Conservation (phyloP, 2,888 invertebrate genomes). For the Idaea dimidiata region DNA sequence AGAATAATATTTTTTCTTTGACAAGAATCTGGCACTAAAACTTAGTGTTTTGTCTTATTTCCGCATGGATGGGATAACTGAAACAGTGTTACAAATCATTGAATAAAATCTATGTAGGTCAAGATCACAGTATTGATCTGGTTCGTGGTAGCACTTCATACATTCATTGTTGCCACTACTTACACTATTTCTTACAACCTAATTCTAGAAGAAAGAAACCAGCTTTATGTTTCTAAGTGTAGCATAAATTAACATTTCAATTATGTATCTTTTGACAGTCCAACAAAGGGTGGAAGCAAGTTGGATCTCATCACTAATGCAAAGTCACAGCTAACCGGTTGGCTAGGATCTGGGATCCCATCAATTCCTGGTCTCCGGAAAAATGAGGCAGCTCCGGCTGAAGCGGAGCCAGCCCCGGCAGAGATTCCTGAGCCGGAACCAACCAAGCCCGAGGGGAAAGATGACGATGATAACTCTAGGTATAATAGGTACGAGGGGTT, state of each 20-base stretch:
- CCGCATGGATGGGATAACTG: not conserved
- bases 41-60: not conserved
- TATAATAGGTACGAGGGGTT: conserved; percentile 86
- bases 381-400: conserved; percentile 79
- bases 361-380: conserved; percentile 88
- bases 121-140: conserved; percentile 20
- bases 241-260: conserved; percentile 2
- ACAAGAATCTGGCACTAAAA: not conserved
- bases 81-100: not conserved
- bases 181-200: conserved; percentile 5
- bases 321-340: conserved; percentile 92
- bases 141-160: not conserved
- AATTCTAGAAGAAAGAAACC: not conserved
- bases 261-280: conserved; percentile 69
- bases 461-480: conserved; percentile 95
- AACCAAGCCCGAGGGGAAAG: conserved; percentile 76
- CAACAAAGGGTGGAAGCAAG: conserved; percentile 86
- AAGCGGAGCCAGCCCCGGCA: conserved; percentile 66
- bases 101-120: conserved; percentile 18
- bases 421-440: conserved; percentile 66
- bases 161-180: not conserved
- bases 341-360: conserved; percentile 89
- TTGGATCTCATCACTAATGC: conserved; percentile 92
- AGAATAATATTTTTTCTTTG: not conserved
- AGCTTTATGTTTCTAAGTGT: not conserved